Percentiles rank a stretch among this genome's conserved stretches.
Conservation (phyloP, 2,888 invertebrate species). For the Andrena flavipes region DNA sequence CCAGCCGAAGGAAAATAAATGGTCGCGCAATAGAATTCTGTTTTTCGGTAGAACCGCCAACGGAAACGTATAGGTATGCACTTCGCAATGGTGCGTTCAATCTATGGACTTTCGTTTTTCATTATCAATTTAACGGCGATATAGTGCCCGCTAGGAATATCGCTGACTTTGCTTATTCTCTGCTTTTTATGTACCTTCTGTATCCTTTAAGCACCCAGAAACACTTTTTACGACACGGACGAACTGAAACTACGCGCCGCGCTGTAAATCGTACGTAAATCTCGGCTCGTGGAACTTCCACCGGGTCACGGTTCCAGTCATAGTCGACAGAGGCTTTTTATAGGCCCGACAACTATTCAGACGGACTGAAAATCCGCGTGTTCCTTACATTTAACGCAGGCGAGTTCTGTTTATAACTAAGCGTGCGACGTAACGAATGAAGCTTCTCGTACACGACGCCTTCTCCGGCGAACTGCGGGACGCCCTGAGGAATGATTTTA, state of each 20-base stretch:
- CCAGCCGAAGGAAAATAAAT: slow-evolving; percentile 40
- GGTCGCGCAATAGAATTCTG: slow-evolving; percentile 44
- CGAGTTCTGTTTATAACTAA: slow-evolving; percentile 22
- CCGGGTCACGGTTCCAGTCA: not conserved
- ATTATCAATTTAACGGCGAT: no score
- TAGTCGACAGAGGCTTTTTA: slow-evolving; percentile 1
- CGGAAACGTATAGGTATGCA: slow-evolving; percentile 3
- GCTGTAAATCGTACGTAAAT: slow-evolving; percentile 5
- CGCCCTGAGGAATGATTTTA: slow-evolving; percentile 23
- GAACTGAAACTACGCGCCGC: not conserved
- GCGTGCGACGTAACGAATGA: slow-evolving; percentile 21
- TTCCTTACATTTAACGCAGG: slow-evolving; percentile 26
- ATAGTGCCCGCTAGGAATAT: not conserved
- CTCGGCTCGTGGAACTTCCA: not conserved
- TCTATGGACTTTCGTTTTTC: slow-evolving; percentile 35
- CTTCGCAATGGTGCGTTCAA: not conserved
- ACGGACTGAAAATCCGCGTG: slow-evolving; percentile 17
- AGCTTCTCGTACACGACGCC: not conserved
- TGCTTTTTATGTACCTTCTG: not conserved
- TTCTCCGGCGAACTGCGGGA: not conserved
- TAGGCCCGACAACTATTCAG: slow-evolving; percentile 7
- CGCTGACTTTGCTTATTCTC: not conserved
- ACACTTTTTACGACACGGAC: not conserved
- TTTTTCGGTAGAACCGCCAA: slow-evolving; percentile 28
- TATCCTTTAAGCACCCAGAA: slow-evolving; percentile 10